These are phyloP conservation scores for Lottia scabra DNA, from an alignment of 2,888 invertebrate species.

Conservation along the genomic window DNA sequence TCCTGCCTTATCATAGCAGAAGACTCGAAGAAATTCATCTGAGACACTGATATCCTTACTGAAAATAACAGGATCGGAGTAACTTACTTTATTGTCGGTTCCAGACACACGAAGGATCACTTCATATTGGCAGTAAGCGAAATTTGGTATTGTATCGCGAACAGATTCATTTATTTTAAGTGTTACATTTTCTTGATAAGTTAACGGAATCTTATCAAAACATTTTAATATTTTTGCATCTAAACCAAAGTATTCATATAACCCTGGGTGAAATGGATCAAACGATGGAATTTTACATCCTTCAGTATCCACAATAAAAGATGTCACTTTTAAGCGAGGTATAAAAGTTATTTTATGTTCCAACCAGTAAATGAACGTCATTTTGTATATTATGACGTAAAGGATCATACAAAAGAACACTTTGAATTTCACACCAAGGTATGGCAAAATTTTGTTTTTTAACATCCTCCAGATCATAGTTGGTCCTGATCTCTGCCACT, in stretches of 20 bases:
- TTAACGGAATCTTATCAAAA: background rate
- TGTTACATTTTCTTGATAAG: background rate
- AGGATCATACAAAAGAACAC: background rate
- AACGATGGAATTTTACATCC: background rate
- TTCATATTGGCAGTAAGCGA: background rate
- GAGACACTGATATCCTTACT: conserved; percentile 16
- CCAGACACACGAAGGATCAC: background rate
- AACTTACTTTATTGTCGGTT: conserved; percentile 16
- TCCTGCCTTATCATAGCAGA: conserved; percentile 27
- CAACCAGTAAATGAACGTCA: background rate
- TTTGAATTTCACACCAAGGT: too few relatives aligned
- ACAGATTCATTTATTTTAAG: background rate
- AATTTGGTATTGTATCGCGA: background rate
- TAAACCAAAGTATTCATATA: background rate
- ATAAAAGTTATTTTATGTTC: background rate
- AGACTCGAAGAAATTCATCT: conserved; percentile 34
- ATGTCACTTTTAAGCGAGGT: background rate
- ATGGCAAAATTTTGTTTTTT: too few relatives aligned
- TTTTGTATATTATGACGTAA: background rate
- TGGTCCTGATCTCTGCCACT: too few relatives aligned
- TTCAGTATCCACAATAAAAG: conserved; percentile 14
- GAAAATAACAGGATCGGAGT: background rate
- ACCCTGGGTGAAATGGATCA: background rate
- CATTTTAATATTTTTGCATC: background rate
- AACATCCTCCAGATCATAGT: too few relatives aligned